Base-by-base conservation (phyloP, 2,888 invertebrate species). In the Gymnoscelis rufifasciata region DNA sequence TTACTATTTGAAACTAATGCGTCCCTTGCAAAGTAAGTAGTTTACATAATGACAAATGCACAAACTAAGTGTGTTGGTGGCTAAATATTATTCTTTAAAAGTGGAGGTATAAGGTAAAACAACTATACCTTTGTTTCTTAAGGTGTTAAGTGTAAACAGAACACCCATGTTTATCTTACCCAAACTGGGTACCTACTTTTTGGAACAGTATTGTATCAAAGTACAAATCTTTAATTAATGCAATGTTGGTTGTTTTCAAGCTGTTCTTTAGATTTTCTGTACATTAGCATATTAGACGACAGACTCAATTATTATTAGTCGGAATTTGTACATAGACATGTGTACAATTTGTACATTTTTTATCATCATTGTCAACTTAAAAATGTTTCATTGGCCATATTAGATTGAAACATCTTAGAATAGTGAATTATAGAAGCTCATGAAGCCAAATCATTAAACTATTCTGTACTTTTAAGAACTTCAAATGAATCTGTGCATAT, bases 201-300 rank as follows among this genome's bases (percentile, higher is more conserved):
- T 47, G 50, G 35, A 48, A 57, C 64, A 69, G 69, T 67, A 71
- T 70, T 68, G 50, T 44, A 46, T 48, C 12, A 46, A 33, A 60
- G 61, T 61, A 59, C 60, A 61, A 62, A 61, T 51, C 37, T 51
- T 53, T 52, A 40, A 49, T 47, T 52, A 52, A 27, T 59, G 54
- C 59, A 57, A 55, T 40, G 13, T 30, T 39, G 28, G 27, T 56
- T 35, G 55, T 58, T 61, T 65, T 63, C 30, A 33, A 19, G 5
- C 29, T 43, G 36, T 36, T 39, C 13, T 11, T 39, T 43, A 35
- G 14, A 12, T n/a, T 13, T 33, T 19, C 33, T 10, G 7, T 6
- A 8, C 26, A 26, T 26, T n/a, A 8, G 15, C 19, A 15, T 33
- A 33, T 15, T 33, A 14, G 15, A 33, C 31, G 15, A 31, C 14